Conservation (phyloP, 2,888 invertebrate species). For the Ypsolopha sequella region DNA sequence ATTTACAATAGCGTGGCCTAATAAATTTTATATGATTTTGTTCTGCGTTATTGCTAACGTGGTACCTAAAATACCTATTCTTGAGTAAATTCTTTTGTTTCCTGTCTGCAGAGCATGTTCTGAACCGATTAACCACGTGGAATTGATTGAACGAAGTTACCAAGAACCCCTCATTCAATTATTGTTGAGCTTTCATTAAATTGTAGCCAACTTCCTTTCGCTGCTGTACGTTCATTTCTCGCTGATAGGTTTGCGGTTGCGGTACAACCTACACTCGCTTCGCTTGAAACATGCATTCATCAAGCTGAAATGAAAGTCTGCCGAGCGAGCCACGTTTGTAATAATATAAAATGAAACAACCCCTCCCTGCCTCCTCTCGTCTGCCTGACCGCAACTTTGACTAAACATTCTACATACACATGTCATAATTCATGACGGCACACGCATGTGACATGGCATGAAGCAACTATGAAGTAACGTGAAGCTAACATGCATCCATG, state of each 20-base stretch:
- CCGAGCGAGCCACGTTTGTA: constrained; percentile 38
- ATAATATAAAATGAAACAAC: constrained; percentile 55
- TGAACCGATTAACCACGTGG: background rate
- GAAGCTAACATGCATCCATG: background rate
- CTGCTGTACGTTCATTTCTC: background rate
- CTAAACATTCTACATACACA: constrained; percentile 18
- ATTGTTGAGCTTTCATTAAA: background rate
- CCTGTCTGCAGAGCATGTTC: background rate
- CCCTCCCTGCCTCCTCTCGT: constrained; percentile 31
- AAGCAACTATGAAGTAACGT: background rate
- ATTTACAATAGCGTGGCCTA: background rate
- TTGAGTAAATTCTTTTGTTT: background rate
- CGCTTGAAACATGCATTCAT: constrained; percentile 26
- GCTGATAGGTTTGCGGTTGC: background rate
- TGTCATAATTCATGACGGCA: background rate
- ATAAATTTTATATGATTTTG: no score
- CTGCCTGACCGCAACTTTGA: constrained; percentile 32
- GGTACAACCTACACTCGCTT: background rate
- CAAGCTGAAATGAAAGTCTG: constrained; percentile 32
- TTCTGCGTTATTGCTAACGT: no score
- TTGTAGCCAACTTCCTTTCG: background rate
- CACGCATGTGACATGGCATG: background rate
- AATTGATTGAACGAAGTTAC: background rate
- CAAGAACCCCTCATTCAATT: background rate
- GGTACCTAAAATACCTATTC: background rate